These are phyloP conservation scores for Palythoa heliodiscus DNA, from an alignment of 92 coral and sea anemone genomes.

Conservation along the genomic window DNA sequence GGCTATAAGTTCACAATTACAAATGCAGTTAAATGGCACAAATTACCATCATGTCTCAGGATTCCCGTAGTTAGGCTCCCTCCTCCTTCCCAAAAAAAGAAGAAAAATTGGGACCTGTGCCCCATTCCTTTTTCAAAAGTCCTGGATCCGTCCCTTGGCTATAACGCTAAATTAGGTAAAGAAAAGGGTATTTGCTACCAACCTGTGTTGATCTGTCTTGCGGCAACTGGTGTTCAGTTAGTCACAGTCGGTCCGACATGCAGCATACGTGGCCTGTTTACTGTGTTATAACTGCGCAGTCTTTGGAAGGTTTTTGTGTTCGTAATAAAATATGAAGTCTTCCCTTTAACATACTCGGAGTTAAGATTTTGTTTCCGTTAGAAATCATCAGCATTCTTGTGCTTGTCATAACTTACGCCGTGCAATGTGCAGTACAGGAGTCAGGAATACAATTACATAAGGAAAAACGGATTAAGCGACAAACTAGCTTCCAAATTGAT, in stretches of 20 bases:
- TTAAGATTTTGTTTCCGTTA: neutral
- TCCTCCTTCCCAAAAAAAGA: too few relatives aligned
- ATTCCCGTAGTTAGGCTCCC: too few relatives aligned
- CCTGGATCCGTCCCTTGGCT: too few relatives aligned
- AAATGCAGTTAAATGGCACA: too few relatives aligned
- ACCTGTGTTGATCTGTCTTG: slow-evolving; percentile 3
- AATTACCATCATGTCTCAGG: too few relatives aligned
- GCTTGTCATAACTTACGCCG: too few relatives aligned
- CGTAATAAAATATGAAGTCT: neutral
- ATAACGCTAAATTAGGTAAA: neutral
- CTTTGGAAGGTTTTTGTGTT: neutral
- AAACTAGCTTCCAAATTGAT: neutral
- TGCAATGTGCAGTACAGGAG: too few relatives aligned
- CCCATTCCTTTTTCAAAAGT: too few relatives aligned
- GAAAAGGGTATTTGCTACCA: neutral
- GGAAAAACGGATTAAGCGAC: too few relatives aligned
- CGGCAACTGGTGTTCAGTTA: neutral
- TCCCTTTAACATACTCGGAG: neutral
- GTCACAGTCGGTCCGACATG: neutral
- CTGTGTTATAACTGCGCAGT: neutral
- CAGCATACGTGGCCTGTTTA: neutral
- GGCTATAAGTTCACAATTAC: too few relatives aligned
- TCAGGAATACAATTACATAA: too few relatives aligned
- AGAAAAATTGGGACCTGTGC: too few relatives aligned
- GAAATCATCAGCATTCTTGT: neutral